Conservation (phyloP, 2,113 vertebrate species). For the Terrapene triunguis region DNA sequence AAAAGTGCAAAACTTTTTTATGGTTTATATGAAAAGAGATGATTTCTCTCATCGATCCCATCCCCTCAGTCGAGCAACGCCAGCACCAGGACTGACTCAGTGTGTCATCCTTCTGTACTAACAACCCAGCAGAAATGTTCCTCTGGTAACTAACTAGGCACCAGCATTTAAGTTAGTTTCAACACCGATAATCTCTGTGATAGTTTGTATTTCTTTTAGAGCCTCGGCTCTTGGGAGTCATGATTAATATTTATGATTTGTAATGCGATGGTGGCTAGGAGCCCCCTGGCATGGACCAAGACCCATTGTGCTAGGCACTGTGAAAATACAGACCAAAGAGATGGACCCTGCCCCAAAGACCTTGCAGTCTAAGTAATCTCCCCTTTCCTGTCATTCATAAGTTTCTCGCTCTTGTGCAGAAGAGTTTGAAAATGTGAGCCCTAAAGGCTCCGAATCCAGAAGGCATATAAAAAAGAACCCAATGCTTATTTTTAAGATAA, state of each 20-base stretch:
- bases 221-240: not conserved
- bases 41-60: not conserved
- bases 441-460: too few species aligned
- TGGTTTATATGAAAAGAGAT: not conserved
- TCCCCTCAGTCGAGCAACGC: not conserved
- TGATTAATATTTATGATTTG: not conserved
- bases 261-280: not conserved
- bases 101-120: not conserved
- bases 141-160: not conserved
- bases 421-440: too few species aligned
- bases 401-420: too few species aligned
- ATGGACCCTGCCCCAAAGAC: not conserved
- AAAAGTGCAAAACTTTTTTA: not conserved
- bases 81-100: accelerated
- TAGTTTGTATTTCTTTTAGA: not conserved
- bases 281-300: not conserved
- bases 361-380: too few species aligned
- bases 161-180: not conserved
- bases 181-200: not conserved
- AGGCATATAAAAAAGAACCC: too few species aligned
- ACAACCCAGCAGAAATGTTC: not conserved
- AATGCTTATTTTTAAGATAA: too few species aligned
- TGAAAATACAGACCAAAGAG: not conserved
- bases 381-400: too few species aligned
- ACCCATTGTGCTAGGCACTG: not conserved